phyloP scores from a whole-genome alignment of 2,113 vertebrate genomes.

The Protobothrops flavoviridis region DNA sequence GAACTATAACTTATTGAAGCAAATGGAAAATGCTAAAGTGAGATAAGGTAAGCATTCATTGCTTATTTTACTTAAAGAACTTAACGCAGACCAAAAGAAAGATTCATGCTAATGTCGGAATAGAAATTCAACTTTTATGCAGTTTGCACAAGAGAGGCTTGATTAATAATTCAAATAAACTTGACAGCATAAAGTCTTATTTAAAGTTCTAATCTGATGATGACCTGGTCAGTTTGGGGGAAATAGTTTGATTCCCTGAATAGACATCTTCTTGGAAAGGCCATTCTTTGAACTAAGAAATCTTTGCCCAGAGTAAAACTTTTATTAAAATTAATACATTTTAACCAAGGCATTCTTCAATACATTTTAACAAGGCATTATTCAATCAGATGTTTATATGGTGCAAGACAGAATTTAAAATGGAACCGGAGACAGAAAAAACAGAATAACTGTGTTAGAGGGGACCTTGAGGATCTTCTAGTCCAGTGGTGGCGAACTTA shows the following conservation, averaged over 20 bases:
- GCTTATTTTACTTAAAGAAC: constrained; percentile 8
- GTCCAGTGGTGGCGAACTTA: too few relatives aligned
- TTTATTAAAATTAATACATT: not conserved
- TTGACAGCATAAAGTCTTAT: not conserved
- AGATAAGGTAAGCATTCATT: not conserved
- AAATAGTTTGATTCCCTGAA: not conserved
- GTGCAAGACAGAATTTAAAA: not conserved
- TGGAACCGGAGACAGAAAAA: not conserved
- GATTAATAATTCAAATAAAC: not conserved
- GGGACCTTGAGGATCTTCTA: too few relatives aligned
- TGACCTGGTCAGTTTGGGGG: not conserved
- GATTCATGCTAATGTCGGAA: not conserved
- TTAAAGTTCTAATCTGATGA: not conserved
- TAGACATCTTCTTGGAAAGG: not conserved
- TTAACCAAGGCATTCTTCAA: not conserved
- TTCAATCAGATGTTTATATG: not conserved
- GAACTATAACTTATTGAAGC: not conserved
- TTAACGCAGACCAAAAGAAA: not conserved
- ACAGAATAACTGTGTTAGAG: too few relatives aligned
- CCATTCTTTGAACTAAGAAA: not conserved
- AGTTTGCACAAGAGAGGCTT: not conserved
- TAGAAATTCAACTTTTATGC: not conserved
- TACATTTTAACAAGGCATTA: not conserved
- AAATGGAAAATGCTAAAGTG: not conserved
- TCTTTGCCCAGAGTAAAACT: not conserved